Evolutionary conservation across 2,797 vertebrate genomes (phyloP).

Genomic region (Centropyge bicolor): DNA sequence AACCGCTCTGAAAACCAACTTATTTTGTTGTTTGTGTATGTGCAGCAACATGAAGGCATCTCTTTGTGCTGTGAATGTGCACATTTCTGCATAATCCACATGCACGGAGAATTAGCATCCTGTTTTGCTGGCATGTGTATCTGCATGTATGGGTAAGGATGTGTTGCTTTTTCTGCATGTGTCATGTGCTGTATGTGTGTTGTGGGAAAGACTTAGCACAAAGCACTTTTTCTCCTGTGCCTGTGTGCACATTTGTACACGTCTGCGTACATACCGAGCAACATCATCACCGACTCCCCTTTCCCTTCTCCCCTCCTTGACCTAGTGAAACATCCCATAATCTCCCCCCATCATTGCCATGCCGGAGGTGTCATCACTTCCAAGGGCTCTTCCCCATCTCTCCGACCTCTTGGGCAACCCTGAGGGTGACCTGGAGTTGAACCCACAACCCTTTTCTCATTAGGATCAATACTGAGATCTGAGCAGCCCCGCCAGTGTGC

Average conservation of each 20-base stretch:
- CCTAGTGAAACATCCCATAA: conserved; percentile 78
- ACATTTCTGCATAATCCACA: background rate
- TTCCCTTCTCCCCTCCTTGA: conserved; percentile 65
- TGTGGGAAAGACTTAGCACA: conserved; percentile 68
- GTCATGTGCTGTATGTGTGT: conserved; percentile 59
- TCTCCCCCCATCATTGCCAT: conserved; percentile 79
- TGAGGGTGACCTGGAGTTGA: conserved; percentile 80
- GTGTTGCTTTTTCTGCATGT: conserved; percentile 28
- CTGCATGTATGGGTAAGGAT: conserved; percentile 1
- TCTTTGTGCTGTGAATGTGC: conserved; percentile 9
- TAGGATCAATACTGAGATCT: conserved; percentile 82
- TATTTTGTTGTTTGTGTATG: background rate
- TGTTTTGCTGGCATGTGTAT: conserved; percentile 18
- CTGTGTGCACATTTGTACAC: conserved; percentile 34
- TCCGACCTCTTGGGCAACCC: conserved; percentile 76
- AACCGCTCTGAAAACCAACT: background rate
- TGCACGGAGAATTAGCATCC: conserved; percentile 5
- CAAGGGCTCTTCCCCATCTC: conserved; percentile 73
- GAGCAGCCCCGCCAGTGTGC: conserved; percentile 68
- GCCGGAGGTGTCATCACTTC: conserved; percentile 74
- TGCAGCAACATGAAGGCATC: background rate
- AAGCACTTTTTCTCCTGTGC: conserved; percentile 9
- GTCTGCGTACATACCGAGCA: conserved; percentile 49
- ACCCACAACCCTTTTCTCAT: conserved; percentile 77
- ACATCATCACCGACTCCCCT: conserved; percentile 54